phyloP scores from a whole-genome alignment of 2,888 invertebrate genomes.

The Falcaria lacertinaria region DNA sequence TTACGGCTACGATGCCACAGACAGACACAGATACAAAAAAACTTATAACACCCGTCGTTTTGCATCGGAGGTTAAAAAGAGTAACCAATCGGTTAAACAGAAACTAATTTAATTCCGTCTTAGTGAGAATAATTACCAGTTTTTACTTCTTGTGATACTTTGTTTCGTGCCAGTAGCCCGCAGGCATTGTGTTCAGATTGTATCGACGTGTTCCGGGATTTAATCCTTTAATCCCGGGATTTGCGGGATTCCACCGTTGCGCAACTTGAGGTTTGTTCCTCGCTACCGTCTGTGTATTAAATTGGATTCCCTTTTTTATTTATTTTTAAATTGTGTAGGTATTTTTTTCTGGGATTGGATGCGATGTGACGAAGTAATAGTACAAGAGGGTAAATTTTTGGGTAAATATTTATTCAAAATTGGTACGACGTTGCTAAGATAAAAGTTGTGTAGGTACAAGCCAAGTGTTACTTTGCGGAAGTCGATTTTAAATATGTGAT shows the following conservation, averaged over 20 bases:
- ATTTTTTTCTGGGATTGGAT: background rate
- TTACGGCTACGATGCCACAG: too few relatives aligned
- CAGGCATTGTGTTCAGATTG: conserved; percentile 25
- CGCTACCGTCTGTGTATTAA: conserved; percentile 1
- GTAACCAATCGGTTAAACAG: too few relatives aligned
- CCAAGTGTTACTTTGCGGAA: too few relatives aligned
- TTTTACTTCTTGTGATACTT: background rate
- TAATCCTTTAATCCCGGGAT: conserved; percentile 34
- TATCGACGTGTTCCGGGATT: conserved; percentile 29
- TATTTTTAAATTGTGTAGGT: background rate
- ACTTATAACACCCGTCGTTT: too few relatives aligned
- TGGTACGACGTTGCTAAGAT: too few relatives aligned
- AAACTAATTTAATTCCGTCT: background rate
- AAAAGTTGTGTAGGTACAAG: too few relatives aligned
- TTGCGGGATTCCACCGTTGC: conserved; percentile 22
- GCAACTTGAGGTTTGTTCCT: conserved; percentile 10
- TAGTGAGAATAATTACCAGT: background rate
- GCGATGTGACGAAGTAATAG: too few relatives aligned
- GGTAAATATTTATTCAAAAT: too few relatives aligned
- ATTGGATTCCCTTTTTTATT: conserved; percentile 1
- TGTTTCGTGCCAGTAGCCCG: conserved; percentile 1
- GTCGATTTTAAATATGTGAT: too few relatives aligned
- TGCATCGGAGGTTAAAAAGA: too few relatives aligned
- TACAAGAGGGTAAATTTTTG: too few relatives aligned
- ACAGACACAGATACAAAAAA: too few relatives aligned